Evolutionary conservation across 2,113 vertebrate genomes (phyloP).

Genomic region (Sebastes schlegelii): DNA sequence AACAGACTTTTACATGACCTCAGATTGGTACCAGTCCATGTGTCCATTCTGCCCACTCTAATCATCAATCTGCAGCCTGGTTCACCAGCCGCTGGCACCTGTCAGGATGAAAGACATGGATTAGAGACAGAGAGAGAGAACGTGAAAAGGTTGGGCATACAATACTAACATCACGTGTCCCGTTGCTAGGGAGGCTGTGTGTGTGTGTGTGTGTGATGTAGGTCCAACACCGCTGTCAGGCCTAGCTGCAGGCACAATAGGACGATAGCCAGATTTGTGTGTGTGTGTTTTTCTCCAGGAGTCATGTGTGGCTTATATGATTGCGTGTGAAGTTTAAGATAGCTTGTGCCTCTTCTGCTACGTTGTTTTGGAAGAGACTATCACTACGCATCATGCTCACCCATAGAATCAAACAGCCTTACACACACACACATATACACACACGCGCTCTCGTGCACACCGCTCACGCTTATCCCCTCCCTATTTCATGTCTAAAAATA

Average conservation of each 20-base stretch:
- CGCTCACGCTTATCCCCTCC: constrained; percentile 64
- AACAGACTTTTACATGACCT: constrained; percentile 58
- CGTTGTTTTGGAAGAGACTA: constrained; percentile 72
- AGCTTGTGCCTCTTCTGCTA: constrained; percentile 62
- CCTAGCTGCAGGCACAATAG: constrained; percentile 69
- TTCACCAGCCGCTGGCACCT: constrained; percentile 76
- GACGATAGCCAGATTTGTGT: constrained; percentile 73
- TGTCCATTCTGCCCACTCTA: constrained; percentile 71
- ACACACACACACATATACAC: constrained; percentile 42
- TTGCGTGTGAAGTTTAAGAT: constrained; percentile 66
- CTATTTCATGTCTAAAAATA: constrained; percentile 77
- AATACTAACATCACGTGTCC: constrained; percentile 71
- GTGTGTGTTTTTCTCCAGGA: constrained; percentile 48
- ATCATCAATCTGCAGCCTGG: constrained; percentile 74
- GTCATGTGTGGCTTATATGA: constrained; percentile 62
- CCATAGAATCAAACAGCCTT: constrained; percentile 57
- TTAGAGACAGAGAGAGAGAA: constrained; percentile 71
- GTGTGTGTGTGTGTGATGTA: constrained; percentile 64
- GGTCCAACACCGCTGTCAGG: constrained; percentile 73
- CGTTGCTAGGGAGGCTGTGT: constrained; percentile 72
- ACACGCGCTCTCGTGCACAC: constrained; percentile 22
- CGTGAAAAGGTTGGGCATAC: constrained; percentile 71
- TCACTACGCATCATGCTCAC: constrained; percentile 77
- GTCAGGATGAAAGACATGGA: constrained; percentile 77
- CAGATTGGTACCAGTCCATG: constrained; percentile 70